A percentile compares a stretch with the other conserved stretches of the same genome.
These are phyloP conservation scores for Hesperophylax magnus DNA, from an alignment of 1,140 invertebrate genomes.

Conservation along the genomic window DNA sequence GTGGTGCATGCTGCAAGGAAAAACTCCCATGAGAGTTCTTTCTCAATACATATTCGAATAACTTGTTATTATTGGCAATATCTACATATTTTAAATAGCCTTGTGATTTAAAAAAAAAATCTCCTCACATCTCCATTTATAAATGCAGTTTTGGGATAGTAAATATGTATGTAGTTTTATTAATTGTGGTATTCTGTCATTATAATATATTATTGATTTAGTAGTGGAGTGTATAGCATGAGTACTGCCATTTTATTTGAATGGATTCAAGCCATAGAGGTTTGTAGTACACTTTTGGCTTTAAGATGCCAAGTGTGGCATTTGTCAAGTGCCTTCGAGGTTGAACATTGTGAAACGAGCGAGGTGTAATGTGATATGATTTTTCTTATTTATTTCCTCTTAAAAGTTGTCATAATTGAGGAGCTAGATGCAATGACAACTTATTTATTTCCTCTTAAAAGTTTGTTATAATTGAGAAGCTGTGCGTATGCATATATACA, in stretches of 20 bases:
- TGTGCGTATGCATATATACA: no score
- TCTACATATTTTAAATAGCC: no score
- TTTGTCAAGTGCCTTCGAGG: conserved; percentile 14
- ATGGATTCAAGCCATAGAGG: conserved; percentile 21
- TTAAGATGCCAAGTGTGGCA: not conserved
- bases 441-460: no score
- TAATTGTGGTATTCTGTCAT: not conserved
- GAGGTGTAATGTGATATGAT: conserved; percentile 21
- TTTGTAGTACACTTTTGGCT: not conserved
- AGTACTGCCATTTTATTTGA: not conserved
- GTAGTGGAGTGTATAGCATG: not conserved
- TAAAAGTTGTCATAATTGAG: conserved; percentile 26
- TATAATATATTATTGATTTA: not conserved
- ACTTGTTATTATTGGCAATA: no score
- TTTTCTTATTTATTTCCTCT: conserved; percentile 7
- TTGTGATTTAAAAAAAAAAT: no score
- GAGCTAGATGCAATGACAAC: no score
- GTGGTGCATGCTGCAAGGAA: no score
- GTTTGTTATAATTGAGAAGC: no score
- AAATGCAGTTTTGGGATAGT: no score
- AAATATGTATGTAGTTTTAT: not conserved
- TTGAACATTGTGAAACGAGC: not conserved
- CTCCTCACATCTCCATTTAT: no score
- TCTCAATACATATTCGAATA: no score
- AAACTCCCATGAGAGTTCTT: no score